Conservation (phyloP, 2,113 vertebrate species). For the Fregata magnificens region DNA sequence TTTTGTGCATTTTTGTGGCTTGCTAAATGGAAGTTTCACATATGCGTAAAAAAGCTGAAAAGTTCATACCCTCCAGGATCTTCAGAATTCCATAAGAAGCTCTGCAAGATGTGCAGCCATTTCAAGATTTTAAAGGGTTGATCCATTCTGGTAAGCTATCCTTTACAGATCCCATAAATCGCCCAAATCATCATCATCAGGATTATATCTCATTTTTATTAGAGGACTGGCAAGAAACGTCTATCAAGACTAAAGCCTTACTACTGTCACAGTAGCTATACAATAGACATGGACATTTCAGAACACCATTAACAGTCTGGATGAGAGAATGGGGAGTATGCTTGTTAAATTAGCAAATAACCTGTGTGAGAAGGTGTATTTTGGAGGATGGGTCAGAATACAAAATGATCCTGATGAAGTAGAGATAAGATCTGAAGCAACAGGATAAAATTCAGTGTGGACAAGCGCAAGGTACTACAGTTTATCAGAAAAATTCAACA, state of each 20-base stretch:
- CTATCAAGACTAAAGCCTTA: background rate
- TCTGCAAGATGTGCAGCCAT: background rate
- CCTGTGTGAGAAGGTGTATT: background rate
- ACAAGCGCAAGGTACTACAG: background rate
- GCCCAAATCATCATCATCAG: background rate
- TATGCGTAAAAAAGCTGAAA: background rate
- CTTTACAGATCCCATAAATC: background rate
- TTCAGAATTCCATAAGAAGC: background rate
- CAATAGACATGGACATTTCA: background rate
- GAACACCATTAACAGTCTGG: background rate
- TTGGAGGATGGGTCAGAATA: background rate
- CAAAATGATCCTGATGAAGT: background rate
- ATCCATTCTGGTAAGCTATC: background rate
- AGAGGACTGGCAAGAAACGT: background rate
- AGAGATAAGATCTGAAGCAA: background rate
- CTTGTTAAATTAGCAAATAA: background rate
- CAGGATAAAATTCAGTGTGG: background rate
- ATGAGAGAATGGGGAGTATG: background rate
- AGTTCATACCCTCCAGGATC: background rate
- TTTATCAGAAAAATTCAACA: background rate
- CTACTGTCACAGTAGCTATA: background rate
- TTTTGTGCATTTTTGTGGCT: background rate
- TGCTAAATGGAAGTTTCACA: background rate
- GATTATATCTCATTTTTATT: background rate
- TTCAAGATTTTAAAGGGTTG: background rate